Evolutionary conservation across 2,888 invertebrate species (phyloP).

Genomic region (Tridacna gigas): DNA sequence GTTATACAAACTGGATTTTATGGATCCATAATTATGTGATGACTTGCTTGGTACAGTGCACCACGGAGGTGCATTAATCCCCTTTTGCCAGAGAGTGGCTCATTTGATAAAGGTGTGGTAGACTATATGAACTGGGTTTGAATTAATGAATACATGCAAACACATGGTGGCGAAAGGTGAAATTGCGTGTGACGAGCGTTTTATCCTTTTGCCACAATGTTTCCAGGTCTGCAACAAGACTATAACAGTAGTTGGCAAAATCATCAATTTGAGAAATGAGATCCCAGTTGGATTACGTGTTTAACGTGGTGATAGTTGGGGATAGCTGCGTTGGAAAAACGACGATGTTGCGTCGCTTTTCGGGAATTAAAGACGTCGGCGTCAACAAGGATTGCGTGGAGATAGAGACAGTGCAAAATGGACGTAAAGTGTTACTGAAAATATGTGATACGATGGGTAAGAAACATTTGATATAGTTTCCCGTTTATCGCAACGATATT

Average conservation of each 20-base stretch:
- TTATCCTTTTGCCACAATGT: not conserved
- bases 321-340: constrained; percentile 43
- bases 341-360: constrained; percentile 29
- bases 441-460: constrained; percentile 45
- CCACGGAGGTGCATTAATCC: too few species aligned
- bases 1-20: too few species aligned
- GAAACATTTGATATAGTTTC: not conserved
- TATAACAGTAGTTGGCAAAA: not conserved
- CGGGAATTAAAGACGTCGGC: constrained; percentile 9
- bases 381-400: not conserved
- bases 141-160: not conserved
- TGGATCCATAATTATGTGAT: too few species aligned
- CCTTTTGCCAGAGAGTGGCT: too few species aligned
- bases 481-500: too few species aligned
- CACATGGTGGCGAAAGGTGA: not conserved
- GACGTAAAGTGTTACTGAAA: constrained; percentile 9
- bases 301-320: constrained; percentile 34
- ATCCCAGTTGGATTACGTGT: not conserved
- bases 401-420: constrained; percentile 18
- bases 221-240: not conserved
- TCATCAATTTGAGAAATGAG: not conserved
- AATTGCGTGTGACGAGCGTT: not conserved
- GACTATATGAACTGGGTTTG: too few species aligned
- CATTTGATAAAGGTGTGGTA: too few species aligned
- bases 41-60: too few species aligned